Base-by-base conservation (phyloP, 1,140 invertebrate genomes). In the Rhizoglyphus robini region DNA sequence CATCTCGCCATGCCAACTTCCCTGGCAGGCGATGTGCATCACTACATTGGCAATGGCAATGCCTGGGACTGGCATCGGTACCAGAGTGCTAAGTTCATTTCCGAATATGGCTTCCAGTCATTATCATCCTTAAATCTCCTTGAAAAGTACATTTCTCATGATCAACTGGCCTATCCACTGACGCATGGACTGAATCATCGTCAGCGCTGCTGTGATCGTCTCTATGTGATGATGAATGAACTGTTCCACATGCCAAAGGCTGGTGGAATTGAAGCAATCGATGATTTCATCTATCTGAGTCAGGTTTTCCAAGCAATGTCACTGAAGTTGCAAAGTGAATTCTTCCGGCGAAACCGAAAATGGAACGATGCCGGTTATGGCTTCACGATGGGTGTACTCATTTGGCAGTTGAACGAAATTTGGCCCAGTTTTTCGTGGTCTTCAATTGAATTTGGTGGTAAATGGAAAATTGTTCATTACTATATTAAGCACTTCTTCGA, bases 341-440 rank as follows among this genome's bases (percentile, higher is more conserved):
- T 83, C 69, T 96, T 96, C 75, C 79, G 93, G 32, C 83, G 88
- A 68, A 75, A 78, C 69, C 78, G 67, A 13, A 30, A 63, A 18
- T 15, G 60, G n/a, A 36, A 68, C 29, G 20, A n/a, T 20, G 71
- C 80, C 11, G 85, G 86, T 1, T 80, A 84, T 75, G 87, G 90
- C 1, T 69, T 78, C 31, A 82, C 79, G 0, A 97, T 96, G 89
- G 96, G 96, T 18, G 92, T 94, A 15, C 79, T 99, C 41, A 99
- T 96, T 78, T 99, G 96, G 96, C 96, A 99, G 75, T 75, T 99
- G 1, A 98, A 99, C 77, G 95, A 99, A 76, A 88, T 98, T 23
- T 99, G 96, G 96, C 87, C 89, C 73, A 94, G 90, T 5, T 91
- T 95, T 0, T 90, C 92, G 3, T 99, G 96, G 96, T 86, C 91